Base-by-base conservation (phyloP, 92 coral and sea anemone species). In the Epizoanthus rinbou region DNA sequence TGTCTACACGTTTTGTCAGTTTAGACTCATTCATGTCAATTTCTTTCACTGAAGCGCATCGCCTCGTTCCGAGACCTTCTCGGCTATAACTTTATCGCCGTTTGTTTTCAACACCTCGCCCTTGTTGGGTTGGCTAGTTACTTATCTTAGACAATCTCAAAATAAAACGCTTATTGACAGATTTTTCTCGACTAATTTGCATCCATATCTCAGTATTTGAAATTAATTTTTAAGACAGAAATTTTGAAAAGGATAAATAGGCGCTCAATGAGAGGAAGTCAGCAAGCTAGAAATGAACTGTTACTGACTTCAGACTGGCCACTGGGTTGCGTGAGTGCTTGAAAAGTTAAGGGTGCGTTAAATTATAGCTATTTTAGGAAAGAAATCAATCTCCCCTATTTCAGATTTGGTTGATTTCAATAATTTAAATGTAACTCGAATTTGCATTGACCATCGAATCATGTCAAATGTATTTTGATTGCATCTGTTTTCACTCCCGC, bases 1-100 rank as follows among this genome's bases (percentile, higher is more conserved):
- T 80, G 85, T 73, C 91, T 76, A 85, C 73, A 73, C 17, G 45
- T 78, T 57, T 37, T 78, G 82, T 78, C 82, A 78, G 82, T 62
- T 78, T 78, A 3, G 69, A 22, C 71, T 60, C 82, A 60, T 78
- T 62, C 57, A 65, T 59, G 82, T 41, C 82, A 78, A 41, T 43
- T 50, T 78, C 58, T 41, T 57, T 78, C 69, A 78, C 45, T 63
- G 82, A 62, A 6, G 53, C 71, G 39, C 35, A 45, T 41, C 66
- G 39, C 58, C 57, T 78, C 63, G 82, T 60, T 41, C 82, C 71
- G 23, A 78, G 82, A 21, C 69, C 50, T 62, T 60, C 71, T 78
- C 59, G 57, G 57, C n/a, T 19, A 19, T 11, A 60, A 39, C 45
- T 33, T 47, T 73, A 28, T 10, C 69, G 82, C 66, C 54, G 39